Evolutionary conservation across 92 coral and sea anemone species (phyloP).

Genomic region (Metridium senile): DNA sequence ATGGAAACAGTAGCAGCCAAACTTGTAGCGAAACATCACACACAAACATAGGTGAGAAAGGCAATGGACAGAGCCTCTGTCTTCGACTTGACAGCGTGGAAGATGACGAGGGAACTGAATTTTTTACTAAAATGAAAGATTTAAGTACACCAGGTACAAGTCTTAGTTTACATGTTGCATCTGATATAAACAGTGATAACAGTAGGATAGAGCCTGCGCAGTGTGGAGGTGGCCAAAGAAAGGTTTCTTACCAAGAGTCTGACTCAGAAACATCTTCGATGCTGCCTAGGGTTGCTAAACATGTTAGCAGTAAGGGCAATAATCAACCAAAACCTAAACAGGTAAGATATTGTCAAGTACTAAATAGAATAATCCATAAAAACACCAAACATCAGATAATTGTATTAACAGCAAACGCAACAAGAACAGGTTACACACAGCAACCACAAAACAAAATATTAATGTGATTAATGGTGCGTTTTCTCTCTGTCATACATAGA

Average conservation of each 20-base stretch:
- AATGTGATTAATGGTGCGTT: no score
- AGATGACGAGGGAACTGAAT: slow-evolving; percentile 56
- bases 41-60: slow-evolving; percentile 14
- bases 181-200: slow-evolving; percentile 85
- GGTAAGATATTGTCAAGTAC: no score
- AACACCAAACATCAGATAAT: no score
- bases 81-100: slow-evolving; percentile 87
- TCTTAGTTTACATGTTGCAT: slow-evolving; percentile 39
- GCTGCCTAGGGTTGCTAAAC: slow-evolving; percentile 27
- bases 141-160: slow-evolving; percentile 41
- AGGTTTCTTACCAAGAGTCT: slow-evolving; percentile 12
- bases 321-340: slow-evolving; percentile 5
- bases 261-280: slow-evolving; percentile 68
- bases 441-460: no score
- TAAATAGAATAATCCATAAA: no score
- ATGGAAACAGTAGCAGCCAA: slow-evolving; percentile 58
- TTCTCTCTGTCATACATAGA: slow-evolving; percentile 17
- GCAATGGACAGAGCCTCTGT: slow-evolving; percentile 45
- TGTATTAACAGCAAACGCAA: no score
- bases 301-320: slow-evolving; percentile 9
- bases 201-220: slow-evolving; percentile 79
- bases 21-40: slow-evolving; percentile 41
- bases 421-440: no score
- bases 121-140: slow-evolving; percentile 29
- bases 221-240: slow-evolving; percentile 36